A percentile compares a stretch with the other conserved stretches of the same genome.
phyloP scores from a whole-genome alignment of 2,113 vertebrate species.

The Rhinolophus ferrumequinum region DNA sequence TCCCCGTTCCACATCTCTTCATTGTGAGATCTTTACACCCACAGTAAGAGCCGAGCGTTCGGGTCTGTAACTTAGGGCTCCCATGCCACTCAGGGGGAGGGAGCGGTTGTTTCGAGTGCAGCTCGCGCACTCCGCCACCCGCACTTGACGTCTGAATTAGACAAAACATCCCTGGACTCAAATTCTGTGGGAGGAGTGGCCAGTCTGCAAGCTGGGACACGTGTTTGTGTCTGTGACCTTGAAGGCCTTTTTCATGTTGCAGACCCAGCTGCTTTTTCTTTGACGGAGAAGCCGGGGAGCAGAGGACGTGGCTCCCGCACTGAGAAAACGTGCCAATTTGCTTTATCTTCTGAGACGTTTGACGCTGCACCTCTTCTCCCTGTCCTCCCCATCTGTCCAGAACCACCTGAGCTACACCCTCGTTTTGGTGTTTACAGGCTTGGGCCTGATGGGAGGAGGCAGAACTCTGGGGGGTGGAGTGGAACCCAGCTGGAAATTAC shows the following conservation, averaged over 20 bases:
- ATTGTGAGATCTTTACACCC: background rate
- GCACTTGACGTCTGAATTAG: background rate
- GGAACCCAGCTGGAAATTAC: constrained; percentile 65
- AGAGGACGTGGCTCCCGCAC: background rate
- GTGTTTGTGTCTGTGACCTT: too few relatives aligned
- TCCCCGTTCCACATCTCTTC: background rate
- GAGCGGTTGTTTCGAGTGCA: background rate
- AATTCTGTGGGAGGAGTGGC: background rate
- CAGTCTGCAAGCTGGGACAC: background rate
- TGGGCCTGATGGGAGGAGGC: background rate
- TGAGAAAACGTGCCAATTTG: background rate
- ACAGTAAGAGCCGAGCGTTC: background rate
- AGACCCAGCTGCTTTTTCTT: background rate
- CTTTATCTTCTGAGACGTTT: background rate
- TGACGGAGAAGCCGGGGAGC: background rate
- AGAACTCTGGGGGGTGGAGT: constrained; percentile 35
- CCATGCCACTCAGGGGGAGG: background rate
- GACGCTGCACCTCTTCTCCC: background rate
- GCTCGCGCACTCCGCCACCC: too few relatives aligned
- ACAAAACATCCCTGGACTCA: background rate
- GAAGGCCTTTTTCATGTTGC: background rate
- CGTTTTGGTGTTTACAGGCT: background rate
- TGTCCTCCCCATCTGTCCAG: background rate
- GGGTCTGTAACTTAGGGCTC: background rate
- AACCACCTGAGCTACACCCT: background rate